Evolutionary conservation across 2,797 vertebrate genomes (phyloP), one percentile per base, ranked within the genome.

Genomic region (Chrysolophus pictus): DNA sequence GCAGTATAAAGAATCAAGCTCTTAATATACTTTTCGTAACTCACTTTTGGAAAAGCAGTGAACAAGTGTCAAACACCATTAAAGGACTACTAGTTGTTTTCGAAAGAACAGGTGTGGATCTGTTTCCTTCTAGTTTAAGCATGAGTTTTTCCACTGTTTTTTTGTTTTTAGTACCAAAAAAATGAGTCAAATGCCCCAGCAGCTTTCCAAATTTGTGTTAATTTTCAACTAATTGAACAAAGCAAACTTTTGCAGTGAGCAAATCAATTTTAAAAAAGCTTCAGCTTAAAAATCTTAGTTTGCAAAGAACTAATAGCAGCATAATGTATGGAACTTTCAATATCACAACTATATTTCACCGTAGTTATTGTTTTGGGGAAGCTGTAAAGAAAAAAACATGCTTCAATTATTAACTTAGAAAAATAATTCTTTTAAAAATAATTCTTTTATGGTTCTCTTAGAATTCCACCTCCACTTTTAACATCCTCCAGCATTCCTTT

Each of bases 221-320:
- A 79, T 73, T 95, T 96, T 93, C 90, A 96, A 69, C 47, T 71
- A 58, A 79, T 51, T 74, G 74, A 88, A 95, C 82, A 96, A 95
- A 96, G 85, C 46, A 72, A 56, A 56, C 49, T 59, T 93, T 85
- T 90, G 55, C 72, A 88, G 69, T 42, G n/a, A 91, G 59, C 37
- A 94, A 70, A 83, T 1, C 75, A 26, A 46, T 91, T 95, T 94
- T 77, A 88, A 60, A 93, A 92, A 92, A 69, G 26, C 51, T 87
- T 77, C 80, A 82, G 35, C 59, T 96, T 82, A 59, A 84, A 88
- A 90, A 82, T 10, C 29, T 63, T 67, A 70, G 8, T 55, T 90
- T 42, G 10, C 47, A 83, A 64, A 93, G 91, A 91, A 19, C 65
- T 88, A 64, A 93, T 2, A 83, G 72, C 55, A 93, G 91, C 70